Base-by-base conservation (phyloP, 1,140 invertebrate genomes). In the Drusus annulatus region DNA sequence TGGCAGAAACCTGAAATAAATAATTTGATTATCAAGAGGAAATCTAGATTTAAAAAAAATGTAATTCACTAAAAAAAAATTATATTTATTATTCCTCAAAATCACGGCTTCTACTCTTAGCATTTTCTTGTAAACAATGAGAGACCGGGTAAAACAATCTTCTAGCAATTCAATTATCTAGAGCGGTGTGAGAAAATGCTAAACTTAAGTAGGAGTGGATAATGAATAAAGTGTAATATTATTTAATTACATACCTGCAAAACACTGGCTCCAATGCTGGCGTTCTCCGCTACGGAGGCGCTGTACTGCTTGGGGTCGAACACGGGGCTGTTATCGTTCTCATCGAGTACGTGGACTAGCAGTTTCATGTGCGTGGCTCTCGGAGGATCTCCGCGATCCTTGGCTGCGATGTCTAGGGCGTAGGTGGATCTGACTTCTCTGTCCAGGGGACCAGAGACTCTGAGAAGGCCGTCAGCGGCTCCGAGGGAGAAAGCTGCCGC, bases 271-370 rank as follows among this genome's bases (percentile, higher is more conserved):
- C 97, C 97, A 78, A 98, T 96, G 81, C 94, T 95, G n/a, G 96
- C 95, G 89, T 98, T 97, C 89, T 99, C 98, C 1, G 95, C 93
- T 8, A 98, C 93, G 0, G 94, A 95, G 1, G 95, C 94, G 51
- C 94, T 95, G 85, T 98, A 99, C 84, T 96, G 94, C 84, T 93
- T 93, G 0, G 95, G 95, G 86, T 96, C 94, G 88, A 99, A 99
- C 6, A 95, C 91, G 0, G 98, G 98, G 80, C 93, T 94, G 87
- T 99, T 98, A 87, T 99, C 98, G 87, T 99, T 99, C 86, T 96
- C 95, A 86, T 99, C 98, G 25, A 96, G 88, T 36, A 99, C 92
- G 68, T 91, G 90, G 6, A 99, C 93, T 8, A 90, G 89, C 21
- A 99, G 90, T 62, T 92, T 91, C 4, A 93, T 92, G 56, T 92